phyloP scores from a whole-genome alignment of 2,888 invertebrate genomes.

The Norana najaformis region DNA sequence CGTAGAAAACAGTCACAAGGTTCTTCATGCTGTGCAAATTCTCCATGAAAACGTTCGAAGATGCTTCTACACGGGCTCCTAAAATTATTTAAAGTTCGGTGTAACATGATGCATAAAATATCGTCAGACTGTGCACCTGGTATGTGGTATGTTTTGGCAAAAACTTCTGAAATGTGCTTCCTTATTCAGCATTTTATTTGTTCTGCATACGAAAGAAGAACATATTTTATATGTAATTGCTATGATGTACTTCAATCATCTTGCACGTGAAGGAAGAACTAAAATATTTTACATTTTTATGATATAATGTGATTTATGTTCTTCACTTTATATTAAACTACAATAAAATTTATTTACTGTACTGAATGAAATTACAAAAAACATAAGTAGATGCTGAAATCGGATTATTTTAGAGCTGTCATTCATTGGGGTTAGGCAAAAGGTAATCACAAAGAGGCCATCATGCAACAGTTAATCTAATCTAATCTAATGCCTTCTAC shows the following conservation, averaged over 20 bases:
- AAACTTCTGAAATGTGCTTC: too few species aligned
- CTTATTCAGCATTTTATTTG: too few species aligned
- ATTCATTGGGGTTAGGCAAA: neutral
- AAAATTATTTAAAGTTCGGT: neutral
- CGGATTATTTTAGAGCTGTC: neutral
- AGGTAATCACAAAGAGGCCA: neutral
- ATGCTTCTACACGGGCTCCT: slow-evolving; percentile 38
- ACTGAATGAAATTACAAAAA: neutral
- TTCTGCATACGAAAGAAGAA: too few species aligned
- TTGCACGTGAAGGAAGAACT: neutral
- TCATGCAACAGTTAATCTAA: neutral
- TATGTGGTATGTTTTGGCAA: too few species aligned
- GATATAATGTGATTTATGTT: neutral
- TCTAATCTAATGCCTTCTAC: neutral
- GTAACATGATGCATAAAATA: too few species aligned
- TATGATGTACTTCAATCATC: neutral
- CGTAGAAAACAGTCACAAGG: slow-evolving; percentile 51
- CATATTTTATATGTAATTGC: too few species aligned
- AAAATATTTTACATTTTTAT: neutral
- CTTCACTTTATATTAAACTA: too few species aligned
- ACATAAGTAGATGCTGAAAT: neutral
- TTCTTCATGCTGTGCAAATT: slow-evolving; percentile 49
- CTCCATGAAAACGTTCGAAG: slow-evolving; percentile 57
- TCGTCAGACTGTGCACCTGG: too few species aligned
- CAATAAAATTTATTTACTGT: neutral